Evolutionary conservation across 2,113 vertebrate genomes (phyloP).

Genomic region (Calyptommatus sinebrachiatus): DNA sequence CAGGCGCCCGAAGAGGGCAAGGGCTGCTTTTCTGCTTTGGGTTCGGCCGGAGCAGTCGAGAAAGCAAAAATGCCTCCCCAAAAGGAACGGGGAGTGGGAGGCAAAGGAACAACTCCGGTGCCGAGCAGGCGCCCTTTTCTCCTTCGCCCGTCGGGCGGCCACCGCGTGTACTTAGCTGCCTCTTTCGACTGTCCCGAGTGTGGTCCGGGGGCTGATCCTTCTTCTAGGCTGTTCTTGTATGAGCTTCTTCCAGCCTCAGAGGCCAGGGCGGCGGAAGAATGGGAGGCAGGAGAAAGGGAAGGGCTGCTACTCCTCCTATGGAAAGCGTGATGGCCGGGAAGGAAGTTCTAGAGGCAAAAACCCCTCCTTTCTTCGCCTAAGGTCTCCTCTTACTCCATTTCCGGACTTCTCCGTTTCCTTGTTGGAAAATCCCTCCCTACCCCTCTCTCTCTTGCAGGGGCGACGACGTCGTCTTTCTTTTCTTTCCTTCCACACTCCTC

Average conservation of each 20-base stretch:
- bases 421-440: neutral
- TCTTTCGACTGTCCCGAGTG: too few species aligned
- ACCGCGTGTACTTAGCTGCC: too few species aligned
- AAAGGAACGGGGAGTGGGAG: too few species aligned
- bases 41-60: neutral
- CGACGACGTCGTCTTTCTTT: neutral
- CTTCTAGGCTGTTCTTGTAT: neutral
- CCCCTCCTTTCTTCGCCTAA: neutral
- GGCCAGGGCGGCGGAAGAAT: neutral
- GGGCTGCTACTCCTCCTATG: neutral
- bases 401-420: conserved; percentile 21
- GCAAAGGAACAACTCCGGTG: neutral
- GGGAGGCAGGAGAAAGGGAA: neutral
- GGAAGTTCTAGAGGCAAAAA: neutral
- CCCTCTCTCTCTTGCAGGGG: neutral
- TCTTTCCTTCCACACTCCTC: neutral
- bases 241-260: neutral
- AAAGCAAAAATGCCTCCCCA: too few species aligned
- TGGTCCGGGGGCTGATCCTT: neutral
- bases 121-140: too few species aligned
- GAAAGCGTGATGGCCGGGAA: neutral
- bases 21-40: neutral
- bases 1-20: neutral
- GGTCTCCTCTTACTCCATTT: conserved; percentile 1
- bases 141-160: neutral